phyloP scores from a whole-genome alignment of 1,140 invertebrate genomes.

The Cryptotermes secundus region DNA sequence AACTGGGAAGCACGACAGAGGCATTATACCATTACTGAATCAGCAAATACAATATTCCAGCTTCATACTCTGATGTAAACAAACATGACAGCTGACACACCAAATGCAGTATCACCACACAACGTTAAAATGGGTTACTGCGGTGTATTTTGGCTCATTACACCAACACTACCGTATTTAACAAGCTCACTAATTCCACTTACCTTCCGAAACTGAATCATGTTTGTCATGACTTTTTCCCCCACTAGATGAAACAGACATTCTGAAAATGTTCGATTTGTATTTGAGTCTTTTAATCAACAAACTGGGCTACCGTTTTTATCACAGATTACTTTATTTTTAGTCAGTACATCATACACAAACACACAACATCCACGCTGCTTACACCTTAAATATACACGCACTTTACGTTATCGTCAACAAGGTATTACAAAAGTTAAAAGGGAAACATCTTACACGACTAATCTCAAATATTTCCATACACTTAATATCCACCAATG shows the following conservation, averaged over 20 bases:
- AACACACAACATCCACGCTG: conserved; percentile 8
- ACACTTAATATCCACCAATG: conserved; percentile 33
- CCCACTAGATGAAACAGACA: neutral
- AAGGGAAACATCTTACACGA: conserved; percentile 27
- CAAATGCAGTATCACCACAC: neutral
- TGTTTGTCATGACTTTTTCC: conserved; percentile 17
- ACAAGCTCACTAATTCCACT: neutral
- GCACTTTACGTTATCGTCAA: conserved; percentile 10
- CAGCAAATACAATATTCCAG: too few relatives aligned
- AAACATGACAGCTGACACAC: conserved; percentile 27
- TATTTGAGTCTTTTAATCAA: neutral
- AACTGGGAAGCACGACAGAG: too few relatives aligned
- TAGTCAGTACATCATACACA: conserved; percentile 16
- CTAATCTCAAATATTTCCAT: conserved; percentile 31
- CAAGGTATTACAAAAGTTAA: conserved; percentile 23
- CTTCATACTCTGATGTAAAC: neutral
- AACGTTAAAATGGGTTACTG: neutral
- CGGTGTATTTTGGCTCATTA: neutral
- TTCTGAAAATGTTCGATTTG: conserved; percentile 13
- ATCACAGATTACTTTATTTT: conserved; percentile 30
- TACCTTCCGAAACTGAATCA: conserved; percentile 16
- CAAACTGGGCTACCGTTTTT: conserved; percentile 27
- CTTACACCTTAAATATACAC: conserved; percentile 22
- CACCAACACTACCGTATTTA: too few relatives aligned
- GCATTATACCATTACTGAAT: too few relatives aligned